Evolutionary conservation across 2,888 invertebrate species (phyloP).

Genomic region (Perizoma flavofasciatum): DNA sequence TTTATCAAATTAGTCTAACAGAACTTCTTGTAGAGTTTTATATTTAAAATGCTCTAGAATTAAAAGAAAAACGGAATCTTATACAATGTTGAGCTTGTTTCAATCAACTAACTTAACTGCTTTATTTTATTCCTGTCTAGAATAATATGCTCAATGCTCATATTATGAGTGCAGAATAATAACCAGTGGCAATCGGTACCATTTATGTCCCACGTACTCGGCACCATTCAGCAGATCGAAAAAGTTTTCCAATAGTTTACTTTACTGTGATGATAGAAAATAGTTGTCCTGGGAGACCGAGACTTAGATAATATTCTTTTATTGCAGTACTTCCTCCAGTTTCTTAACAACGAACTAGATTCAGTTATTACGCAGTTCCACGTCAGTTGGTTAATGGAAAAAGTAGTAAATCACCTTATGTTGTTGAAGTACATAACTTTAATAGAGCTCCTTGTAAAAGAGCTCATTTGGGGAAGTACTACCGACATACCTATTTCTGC

Average conservation of each 20-base stretch:
- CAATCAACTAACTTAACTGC: no score
- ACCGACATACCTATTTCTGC: no score
- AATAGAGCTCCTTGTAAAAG: no score
- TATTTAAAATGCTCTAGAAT: no score
- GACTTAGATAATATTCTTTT: slow-evolving; percentile 56
- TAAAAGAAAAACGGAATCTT: no score
- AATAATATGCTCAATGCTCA: background rate
- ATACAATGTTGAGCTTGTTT: no score
- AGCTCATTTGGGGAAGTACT: no score
- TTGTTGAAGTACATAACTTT: background rate
- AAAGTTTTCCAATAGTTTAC: slow-evolving; percentile 79
- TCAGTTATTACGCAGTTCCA: slow-evolving; percentile 5
- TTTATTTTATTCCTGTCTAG: no score
- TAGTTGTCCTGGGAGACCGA: slow-evolving; percentile 63
- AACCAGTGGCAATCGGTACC: slow-evolving; percentile 47
- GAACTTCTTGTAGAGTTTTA: no score
- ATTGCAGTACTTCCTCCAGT: slow-evolving; percentile 52
- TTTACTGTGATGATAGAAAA: slow-evolving; percentile 73
- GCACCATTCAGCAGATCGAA: slow-evolving; percentile 76
- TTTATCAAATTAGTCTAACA: no score
- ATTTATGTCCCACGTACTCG: slow-evolving; percentile 72
- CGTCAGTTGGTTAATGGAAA: background rate
- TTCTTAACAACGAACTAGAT: slow-evolving; percentile 32
- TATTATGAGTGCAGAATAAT: slow-evolving; percentile 11
- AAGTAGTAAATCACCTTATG: no score